Conservation (phyloP, 2,797 vertebrate species). For the Gorsachius magnificus region DNA sequence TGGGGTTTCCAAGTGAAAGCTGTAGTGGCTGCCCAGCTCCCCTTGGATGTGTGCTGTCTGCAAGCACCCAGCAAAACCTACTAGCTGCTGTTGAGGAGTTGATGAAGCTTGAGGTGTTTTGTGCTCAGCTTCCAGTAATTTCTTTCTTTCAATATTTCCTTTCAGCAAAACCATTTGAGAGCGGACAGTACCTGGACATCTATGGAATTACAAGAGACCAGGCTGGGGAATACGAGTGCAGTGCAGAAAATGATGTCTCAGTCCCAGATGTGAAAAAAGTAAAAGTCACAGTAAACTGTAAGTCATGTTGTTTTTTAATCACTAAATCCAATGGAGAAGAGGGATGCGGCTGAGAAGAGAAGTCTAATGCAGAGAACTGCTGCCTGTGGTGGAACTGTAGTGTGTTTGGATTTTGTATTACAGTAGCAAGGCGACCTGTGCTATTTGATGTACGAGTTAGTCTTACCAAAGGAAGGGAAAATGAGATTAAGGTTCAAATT, state of each 20-base stretch:
- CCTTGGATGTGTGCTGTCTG: not conserved
- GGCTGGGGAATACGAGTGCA: conserved; percentile 96
- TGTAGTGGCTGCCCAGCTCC: not conserved
- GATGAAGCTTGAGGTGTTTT: not conserved
- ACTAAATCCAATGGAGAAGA: not conserved
- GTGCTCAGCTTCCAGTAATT: not conserved
- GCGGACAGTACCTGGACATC: conserved; percentile 96
- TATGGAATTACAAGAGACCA: conserved; percentile 94
- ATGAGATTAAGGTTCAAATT: accelerated
- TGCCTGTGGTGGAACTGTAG: not conserved
- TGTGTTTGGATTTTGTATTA: not conserved
- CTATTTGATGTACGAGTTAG: not conserved
- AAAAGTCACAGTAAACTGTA: conserved; percentile 97
- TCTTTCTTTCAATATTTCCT: not conserved
- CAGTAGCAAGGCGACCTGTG: not conserved
- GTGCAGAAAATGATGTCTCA: conserved; percentile 93
- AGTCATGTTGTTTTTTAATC: conserved; percentile 70
- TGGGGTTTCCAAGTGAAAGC: not conserved
- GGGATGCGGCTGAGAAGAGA: not conserved
- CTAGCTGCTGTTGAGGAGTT: not conserved
- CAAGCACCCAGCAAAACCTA: not conserved
- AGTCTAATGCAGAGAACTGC: not conserved
- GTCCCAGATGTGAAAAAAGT: conserved; percentile 93
- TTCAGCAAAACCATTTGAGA: conserved; percentile 93
- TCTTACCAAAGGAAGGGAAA: not conserved